These are phyloP conservation scores for Spialia ferax DNA, from an alignment of 2,888 invertebrate genomes.

Conservation along the genomic window DNA sequence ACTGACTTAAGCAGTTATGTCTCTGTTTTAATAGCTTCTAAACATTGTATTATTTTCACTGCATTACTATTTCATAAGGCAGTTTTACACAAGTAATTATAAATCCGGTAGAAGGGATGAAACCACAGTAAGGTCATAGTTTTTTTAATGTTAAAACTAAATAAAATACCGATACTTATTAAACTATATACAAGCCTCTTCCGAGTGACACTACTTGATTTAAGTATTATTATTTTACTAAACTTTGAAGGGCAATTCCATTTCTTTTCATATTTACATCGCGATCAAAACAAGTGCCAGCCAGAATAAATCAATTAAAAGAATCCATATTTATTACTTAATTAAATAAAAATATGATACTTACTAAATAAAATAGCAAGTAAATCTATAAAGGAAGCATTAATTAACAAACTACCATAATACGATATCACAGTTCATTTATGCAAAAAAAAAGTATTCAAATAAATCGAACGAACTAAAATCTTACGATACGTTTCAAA, in stretches of 20 bases:
- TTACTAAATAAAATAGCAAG: constrained; percentile 50
- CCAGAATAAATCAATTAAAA: constrained; percentile 44
- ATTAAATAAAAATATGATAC: constrained; percentile 49
- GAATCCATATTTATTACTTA: constrained; percentile 44
- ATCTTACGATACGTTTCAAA: constrained; percentile 29
- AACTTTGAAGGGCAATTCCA: constrained; percentile 77
- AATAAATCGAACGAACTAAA: constrained; percentile 54
- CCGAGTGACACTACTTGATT: constrained; percentile 55
- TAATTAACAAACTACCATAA: constrained; percentile 80
- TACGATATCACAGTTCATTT: constrained; percentile 86
- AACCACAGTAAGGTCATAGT: constrained; percentile 29
- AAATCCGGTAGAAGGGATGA: not conserved
- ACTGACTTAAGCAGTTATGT: too few species aligned
- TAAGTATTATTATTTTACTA: constrained; percentile 46
- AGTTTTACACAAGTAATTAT: too few species aligned
- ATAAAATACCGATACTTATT: constrained; percentile 53
- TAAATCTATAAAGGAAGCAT: constrained; percentile 71
- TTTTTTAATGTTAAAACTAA: constrained; percentile 29
- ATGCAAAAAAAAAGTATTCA: constrained; percentile 73
- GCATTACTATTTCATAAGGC: not conserved
- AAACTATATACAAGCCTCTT: constrained; percentile 79
- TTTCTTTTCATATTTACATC: constrained; percentile 75
- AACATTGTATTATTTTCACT: not conserved
- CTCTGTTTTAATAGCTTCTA: not conserved
- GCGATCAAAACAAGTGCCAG: constrained; percentile 52